Evolutionary conservation across 2,113 vertebrate species (phyloP), one percentile per base, ranked within the genome.

Genomic region (Dromiciops gliroides): DNA sequence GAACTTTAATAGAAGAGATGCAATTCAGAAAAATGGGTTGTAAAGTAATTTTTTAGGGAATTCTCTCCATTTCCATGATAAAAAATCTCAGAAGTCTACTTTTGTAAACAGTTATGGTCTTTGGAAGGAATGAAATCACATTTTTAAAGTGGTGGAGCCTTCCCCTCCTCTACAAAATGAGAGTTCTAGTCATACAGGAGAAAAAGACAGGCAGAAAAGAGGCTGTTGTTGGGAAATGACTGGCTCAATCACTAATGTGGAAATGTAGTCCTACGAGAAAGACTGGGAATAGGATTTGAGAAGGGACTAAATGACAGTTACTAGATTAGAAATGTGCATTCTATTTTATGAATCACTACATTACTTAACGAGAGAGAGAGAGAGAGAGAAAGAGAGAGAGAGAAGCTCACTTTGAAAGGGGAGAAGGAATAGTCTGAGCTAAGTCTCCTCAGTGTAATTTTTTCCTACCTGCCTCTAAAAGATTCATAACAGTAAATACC

Each of bases 51-150:
- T 50, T 90, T 91, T 92, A 93, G 24, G 48, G 0, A 93, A 90
- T 50, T 23, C 24, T 91, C 75, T 91, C 89, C 37, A 49, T 60
- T 94, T 52, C 90, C 75, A 56, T 60, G n/a, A 48, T 26, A 49
- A 95, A 91, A n/a, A 90, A 94, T 95, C 14, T 94, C 24, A 52
- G 51, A 92, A 37, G n/a, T 89, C 47, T 94, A 24, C n/a, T 92
- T 48, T 93, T 92, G 52, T 88, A 95, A 95, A 96, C 56, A 94
- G 95, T 50, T 90, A n/a, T 48, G n/a, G 48, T 53, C 7, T 91
- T 75, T 51, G 91, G 89, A 50, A 96, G 89, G 50, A 96, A 89
- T 60, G 31, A 47, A 95, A 48, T 49, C 89, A 44, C 31, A 94
- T 88, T 7, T 51, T 94, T 51, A 97, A 95, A 96, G 88, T 48